phyloP scores from a whole-genome alignment of 1,140 invertebrate species.

The Papilio polytes region DNA sequence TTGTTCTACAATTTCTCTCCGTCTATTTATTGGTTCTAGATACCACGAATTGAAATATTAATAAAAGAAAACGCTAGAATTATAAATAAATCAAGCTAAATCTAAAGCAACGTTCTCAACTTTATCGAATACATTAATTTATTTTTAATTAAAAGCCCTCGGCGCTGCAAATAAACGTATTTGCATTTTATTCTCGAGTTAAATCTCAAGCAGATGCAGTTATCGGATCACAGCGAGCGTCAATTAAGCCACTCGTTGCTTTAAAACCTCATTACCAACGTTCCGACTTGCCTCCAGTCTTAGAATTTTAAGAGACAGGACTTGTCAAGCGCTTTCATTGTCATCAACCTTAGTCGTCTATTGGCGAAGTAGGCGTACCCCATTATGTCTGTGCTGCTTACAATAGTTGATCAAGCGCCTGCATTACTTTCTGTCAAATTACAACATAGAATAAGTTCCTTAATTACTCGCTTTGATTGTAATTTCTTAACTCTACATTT shows the following conservation, averaged over 20 bases:
- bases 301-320: too few relatives aligned
- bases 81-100: not conserved
- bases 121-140: slow-evolving; percentile 3
- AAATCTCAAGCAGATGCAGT: slow-evolving; percentile 3
- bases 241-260: slow-evolving; percentile 22
- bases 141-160: slow-evolving; percentile 21
- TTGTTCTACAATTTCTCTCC: not conserved
- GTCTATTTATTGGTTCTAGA: not conserved
- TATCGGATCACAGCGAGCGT: slow-evolving; percentile 21
- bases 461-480: too few relatives aligned
- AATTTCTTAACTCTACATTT: too few relatives aligned
- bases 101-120: not conserved
- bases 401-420: too few relatives aligned
- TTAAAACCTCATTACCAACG: slow-evolving; percentile 15
- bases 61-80: too few relatives aligned
- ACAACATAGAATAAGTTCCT: too few relatives aligned
- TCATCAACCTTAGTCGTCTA: too few relatives aligned
- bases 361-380: too few relatives aligned
- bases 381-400: too few relatives aligned
- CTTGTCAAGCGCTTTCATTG: too few relatives aligned
- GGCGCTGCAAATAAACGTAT: slow-evolving; percentile 19
- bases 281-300: not conserved
- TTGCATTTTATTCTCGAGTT: slow-evolving; percentile 24
- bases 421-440: too few relatives aligned
- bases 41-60: not conserved